phyloP scores from a whole-genome alignment of 2,888 invertebrate genomes.

The Megamerina dolium region DNA sequence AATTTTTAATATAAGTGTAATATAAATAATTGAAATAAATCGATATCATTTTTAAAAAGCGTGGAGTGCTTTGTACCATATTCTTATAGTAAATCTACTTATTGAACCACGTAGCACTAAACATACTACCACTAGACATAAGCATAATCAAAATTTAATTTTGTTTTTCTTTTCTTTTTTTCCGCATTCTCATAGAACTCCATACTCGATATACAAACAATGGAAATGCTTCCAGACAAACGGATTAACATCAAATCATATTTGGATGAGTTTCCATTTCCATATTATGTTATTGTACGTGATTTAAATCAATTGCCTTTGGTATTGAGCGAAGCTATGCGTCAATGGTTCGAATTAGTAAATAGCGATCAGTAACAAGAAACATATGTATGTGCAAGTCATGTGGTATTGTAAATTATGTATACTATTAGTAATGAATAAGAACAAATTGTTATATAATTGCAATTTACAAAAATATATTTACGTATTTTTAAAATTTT shows the following conservation, averaged over 20 bases:
- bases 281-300: slow-evolving; percentile 90
- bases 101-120: too few species aligned
- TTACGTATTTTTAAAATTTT: too few species aligned
- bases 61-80: too few species aligned
- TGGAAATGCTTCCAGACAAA: slow-evolving; percentile 40
- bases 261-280: slow-evolving; percentile 95
- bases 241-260: slow-evolving; percentile 65
- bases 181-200: slow-evolving; percentile 68
- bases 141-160: slow-evolving; percentile 4
- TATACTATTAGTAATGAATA: not conserved
- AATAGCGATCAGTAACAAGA: slow-evolving; percentile 47
- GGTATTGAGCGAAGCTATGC: slow-evolving; percentile 88
- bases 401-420: not conserved
- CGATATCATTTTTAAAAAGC: too few species aligned
- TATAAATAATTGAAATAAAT: too few species aligned
- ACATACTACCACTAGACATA: too few species aligned
- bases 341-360: slow-evolving; percentile 98
- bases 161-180: slow-evolving; percentile 7
- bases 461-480: too few species aligned
- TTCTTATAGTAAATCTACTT: too few species aligned
- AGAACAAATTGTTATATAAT: not conserved
- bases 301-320: slow-evolving; percentile 83
- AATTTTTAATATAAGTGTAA: too few species aligned
- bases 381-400: not conserved
- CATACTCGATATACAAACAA: slow-evolving; percentile 80